A percentile compares a stretch with the other conserved stretches of the same genome.
Conservation (phyloP, 2,888 invertebrate genomes). For the Automeris io region DNA sequence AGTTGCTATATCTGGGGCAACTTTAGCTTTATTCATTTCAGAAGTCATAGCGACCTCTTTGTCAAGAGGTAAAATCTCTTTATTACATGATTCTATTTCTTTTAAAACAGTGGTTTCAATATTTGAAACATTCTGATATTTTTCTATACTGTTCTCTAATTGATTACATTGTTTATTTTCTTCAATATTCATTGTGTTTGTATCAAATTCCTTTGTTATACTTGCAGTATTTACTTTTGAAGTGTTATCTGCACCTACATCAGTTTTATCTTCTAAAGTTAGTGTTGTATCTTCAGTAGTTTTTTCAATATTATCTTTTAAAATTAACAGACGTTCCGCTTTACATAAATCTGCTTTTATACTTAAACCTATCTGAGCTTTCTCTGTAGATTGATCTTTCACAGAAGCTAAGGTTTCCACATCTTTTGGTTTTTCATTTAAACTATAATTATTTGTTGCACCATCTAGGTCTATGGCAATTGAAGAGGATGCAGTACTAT, state of each 20-base stretch:
- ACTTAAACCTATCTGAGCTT: background rate
- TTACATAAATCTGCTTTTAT: background rate
- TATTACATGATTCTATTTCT: background rate
- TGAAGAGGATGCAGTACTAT: background rate
- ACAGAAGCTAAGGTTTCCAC: background rate
- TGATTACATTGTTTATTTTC: background rate
- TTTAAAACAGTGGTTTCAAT: background rate
- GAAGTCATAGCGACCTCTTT: slow-evolving; percentile 2
- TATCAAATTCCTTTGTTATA: background rate
- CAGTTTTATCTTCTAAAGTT: background rate
- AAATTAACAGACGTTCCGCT: background rate
- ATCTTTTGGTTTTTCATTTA: background rate
- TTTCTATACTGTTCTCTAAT: background rate
- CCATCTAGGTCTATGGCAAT: background rate
- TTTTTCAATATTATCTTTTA: background rate
- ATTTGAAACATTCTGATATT: background rate
- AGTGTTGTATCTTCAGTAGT: background rate
- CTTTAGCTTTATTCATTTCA: slow-evolving; percentile 6
- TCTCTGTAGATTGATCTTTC: background rate
- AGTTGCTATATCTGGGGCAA: slow-evolving; percentile 22
- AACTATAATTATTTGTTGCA: background rate
- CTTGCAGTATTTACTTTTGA: background rate
- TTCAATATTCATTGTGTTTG: background rate
- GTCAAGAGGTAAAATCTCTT: background rate
- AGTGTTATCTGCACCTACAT: background rate